Evolutionary conservation across 2,113 vertebrate species (phyloP).

Genomic region (Grantiella picta): DNA sequence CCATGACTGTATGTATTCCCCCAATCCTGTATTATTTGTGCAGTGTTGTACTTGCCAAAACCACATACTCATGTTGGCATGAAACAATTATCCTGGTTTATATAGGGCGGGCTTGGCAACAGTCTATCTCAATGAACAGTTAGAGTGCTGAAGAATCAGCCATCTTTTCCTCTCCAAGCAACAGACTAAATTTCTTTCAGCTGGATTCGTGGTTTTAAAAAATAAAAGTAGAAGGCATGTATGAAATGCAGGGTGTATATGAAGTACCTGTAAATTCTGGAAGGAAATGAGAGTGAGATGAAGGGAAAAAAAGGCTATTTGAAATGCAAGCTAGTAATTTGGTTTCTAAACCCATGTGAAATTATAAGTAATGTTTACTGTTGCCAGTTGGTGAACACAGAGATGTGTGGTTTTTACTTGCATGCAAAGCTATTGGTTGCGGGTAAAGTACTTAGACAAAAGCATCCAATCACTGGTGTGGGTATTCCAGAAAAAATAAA

Average conservation of each 20-base stretch:
- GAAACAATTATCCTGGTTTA: slow-evolving; percentile 20
- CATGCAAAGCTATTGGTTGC: slow-evolving; percentile 31
- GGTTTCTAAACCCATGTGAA: slow-evolving; percentile 38
- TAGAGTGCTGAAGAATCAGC: background rate
- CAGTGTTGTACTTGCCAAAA: slow-evolving; percentile 12
- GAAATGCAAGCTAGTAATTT: slow-evolving; percentile 17
- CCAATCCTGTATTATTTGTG: background rate
- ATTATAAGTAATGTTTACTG: slow-evolving; percentile 28
- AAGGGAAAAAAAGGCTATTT: background rate
- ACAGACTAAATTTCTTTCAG: background rate
- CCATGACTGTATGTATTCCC: background rate
- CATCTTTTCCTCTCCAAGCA: background rate
- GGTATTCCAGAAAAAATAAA: slow-evolving; percentile 54
- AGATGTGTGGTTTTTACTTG: slow-evolving; percentile 28
- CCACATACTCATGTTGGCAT: background rate
- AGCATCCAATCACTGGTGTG: background rate
- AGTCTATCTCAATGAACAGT: background rate
- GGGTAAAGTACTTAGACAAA: slow-evolving; percentile 28
- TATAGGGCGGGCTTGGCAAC: slow-evolving; percentile 15
- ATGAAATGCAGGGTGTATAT: background rate
- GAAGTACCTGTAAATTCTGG: background rate
- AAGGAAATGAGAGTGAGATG: background rate
- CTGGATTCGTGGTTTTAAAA: background rate
- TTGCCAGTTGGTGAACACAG: slow-evolving; percentile 22
- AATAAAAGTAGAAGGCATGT: background rate